Evolutionary conservation across 1,140 invertebrate genomes (phyloP).

Genomic region (Pomacea maculata): DNA sequence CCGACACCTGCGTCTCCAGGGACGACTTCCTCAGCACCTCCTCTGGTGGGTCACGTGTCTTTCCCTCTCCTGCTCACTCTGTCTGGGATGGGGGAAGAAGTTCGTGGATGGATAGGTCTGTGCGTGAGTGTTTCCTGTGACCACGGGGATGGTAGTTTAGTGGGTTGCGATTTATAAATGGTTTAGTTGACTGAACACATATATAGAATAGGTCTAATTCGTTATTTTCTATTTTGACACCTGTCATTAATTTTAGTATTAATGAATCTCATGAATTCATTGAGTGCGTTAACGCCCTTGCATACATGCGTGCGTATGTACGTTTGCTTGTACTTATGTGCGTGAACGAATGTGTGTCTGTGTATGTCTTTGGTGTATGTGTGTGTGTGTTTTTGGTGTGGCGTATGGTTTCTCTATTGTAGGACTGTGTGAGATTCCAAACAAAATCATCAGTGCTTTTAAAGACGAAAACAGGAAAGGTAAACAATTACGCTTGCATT

Average conservation of each 20-base stretch:
- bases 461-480: not conserved
- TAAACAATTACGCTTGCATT: not conserved
- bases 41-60: not conserved
- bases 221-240: not conserved
- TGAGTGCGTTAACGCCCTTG: not conserved
- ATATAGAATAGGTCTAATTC: not conserved
- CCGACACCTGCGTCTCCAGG: not conserved
- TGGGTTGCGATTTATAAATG: constrained; percentile 65
- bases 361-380: not conserved
- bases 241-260: not conserved
- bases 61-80: not conserved
- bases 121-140: constrained; percentile 43
- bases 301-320: not conserved
- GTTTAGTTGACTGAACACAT: not conserved
- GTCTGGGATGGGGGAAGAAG: not conserved
- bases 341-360: not conserved
- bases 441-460: not conserved
- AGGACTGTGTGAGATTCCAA: too few species aligned
- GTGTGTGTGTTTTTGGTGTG: too few species aligned
- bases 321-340: not conserved
- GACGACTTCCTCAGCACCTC: not conserved
- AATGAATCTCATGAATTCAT: too few species aligned
- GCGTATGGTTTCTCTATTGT: too few species aligned
- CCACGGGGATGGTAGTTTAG: constrained; percentile 58
- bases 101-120: not conserved